Percentiles rank a stretch among this genome's conserved stretches.
These are phyloP conservation scores for Bellardia bayeri DNA, from an alignment of 2,888 invertebrate genomes.

Conservation along the genomic window DNA sequence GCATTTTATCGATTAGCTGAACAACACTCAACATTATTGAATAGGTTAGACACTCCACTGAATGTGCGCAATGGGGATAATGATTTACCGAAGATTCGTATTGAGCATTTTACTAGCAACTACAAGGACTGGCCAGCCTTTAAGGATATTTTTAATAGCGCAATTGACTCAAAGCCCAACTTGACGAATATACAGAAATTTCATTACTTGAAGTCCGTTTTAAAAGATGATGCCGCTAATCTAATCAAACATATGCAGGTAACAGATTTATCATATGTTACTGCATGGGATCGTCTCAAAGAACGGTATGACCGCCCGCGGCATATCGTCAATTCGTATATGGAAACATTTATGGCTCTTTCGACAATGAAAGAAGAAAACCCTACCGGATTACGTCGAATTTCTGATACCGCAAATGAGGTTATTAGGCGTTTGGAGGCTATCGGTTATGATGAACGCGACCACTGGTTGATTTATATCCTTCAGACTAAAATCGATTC, in stretches of 20 bases:
- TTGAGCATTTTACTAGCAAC: constrained; percentile 21
- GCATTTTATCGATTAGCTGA: constrained; percentile 41
- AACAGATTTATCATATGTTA: neutral
- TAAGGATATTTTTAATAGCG: constrained; percentile 34
- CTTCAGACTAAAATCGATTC: constrained; percentile 24
- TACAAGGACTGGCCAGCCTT: constrained; percentile 35
- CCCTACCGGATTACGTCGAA: neutral
- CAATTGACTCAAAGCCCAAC: constrained; percentile 18
- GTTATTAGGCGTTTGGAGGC: constrained; percentile 40
- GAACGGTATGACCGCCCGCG: constrained; percentile 30
- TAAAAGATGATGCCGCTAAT: constrained; percentile 13
- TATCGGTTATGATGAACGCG: constrained; percentile 9
- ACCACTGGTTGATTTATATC: constrained; percentile 8
- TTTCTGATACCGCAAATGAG: constrained; percentile 17
- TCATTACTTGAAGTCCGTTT: constrained; percentile 26
- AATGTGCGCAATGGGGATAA: neutral
- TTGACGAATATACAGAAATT: constrained; percentile 18
- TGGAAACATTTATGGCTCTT: constrained; percentile 35
- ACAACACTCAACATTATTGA: constrained; percentile 4
- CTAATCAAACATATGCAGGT: constrained; percentile 30
- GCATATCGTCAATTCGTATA: constrained; percentile 40
- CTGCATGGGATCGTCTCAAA: constrained; percentile 42
- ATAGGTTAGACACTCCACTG: constrained; percentile 2
- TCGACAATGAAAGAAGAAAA: neutral
- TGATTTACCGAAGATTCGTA: constrained; percentile 29